phyloP scores from a whole-genome alignment of 2,888 invertebrate genomes.

The Candidula unifasciata region DNA sequence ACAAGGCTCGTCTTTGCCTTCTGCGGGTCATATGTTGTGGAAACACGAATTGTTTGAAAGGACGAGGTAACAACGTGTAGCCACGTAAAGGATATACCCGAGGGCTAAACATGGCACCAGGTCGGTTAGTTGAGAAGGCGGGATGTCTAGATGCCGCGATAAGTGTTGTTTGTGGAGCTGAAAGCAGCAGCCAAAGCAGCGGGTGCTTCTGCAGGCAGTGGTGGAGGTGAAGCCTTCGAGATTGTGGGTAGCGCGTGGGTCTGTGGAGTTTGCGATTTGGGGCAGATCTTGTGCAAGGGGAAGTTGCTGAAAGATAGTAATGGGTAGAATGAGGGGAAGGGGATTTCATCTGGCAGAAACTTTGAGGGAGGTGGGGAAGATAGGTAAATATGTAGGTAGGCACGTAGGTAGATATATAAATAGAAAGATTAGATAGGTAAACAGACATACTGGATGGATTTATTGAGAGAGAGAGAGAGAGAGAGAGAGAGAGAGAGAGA shows the following conservation, averaged over 20 bases:
- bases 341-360: too few relatives aligned
- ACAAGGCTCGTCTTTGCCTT: too few relatives aligned
- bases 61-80: background rate
- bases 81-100: background rate
- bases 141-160: constrained; percentile 8
- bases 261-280: background rate
- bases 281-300: background rate
- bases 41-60: constrained; percentile 16
- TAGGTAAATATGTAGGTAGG: too few relatives aligned
- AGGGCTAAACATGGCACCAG: background rate
- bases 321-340: background rate
- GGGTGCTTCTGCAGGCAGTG: background rate
- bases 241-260: too few relatives aligned
- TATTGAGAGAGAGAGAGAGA: too few relatives aligned
- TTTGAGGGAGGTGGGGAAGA: too few relatives aligned
- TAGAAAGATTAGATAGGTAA: too few relatives aligned
- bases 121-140: background rate
- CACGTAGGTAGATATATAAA: too few relatives aligned
- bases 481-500: too few relatives aligned
- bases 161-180: constrained; percentile 1
- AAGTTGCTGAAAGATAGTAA: background rate
- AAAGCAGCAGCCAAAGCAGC: background rate
- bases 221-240: background rate
- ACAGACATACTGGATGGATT: too few relatives aligned
- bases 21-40: background rate